These are phyloP conservation scores for Spizella passerina DNA, from an alignment of 2,797 vertebrate genomes.

Conservation along the genomic window DNA sequence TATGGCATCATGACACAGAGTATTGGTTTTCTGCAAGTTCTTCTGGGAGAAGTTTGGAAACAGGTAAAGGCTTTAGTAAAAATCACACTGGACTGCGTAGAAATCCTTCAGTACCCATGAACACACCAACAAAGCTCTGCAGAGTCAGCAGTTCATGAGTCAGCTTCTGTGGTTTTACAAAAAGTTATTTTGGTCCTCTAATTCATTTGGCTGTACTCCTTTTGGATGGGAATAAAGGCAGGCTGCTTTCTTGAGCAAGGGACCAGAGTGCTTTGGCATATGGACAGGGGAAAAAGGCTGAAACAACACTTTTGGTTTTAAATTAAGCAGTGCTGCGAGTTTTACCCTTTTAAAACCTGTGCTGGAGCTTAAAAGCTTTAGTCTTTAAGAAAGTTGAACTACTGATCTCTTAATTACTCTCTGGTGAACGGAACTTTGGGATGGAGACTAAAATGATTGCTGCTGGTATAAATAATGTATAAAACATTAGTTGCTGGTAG, in stretches of 20 bases:
- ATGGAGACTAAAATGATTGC: neutral
- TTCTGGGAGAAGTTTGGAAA: neutral
- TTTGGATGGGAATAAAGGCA: constrained; percentile 6
- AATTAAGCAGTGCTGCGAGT: neutral
- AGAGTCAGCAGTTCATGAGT: constrained; percentile 16
- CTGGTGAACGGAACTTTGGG: neutral
- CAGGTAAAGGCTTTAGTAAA: neutral
- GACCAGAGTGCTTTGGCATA: neutral
- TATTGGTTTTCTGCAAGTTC: neutral
- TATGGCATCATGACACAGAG: rapidly evolving
- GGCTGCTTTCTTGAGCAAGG: constrained; percentile 14
- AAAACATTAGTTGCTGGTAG: neutral
- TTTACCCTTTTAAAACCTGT: neutral
- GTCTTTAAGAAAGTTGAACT: neutral
- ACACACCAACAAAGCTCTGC: neutral
- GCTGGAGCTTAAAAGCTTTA: neutral
- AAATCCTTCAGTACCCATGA: neutral
- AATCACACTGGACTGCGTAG: neutral
- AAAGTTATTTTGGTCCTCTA: constrained; percentile 15
- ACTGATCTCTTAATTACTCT: neutral
- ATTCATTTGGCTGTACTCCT: constrained; percentile 26
- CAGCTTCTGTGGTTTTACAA: constrained; percentile 5
- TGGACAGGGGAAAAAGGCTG: constrained; percentile 1
- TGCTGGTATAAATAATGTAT: neutral
- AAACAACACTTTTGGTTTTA: neutral